These are phyloP conservation scores for Pinna nobilis DNA, from an alignment of 1,140 invertebrate genomes.

Conservation along the genomic window DNA sequence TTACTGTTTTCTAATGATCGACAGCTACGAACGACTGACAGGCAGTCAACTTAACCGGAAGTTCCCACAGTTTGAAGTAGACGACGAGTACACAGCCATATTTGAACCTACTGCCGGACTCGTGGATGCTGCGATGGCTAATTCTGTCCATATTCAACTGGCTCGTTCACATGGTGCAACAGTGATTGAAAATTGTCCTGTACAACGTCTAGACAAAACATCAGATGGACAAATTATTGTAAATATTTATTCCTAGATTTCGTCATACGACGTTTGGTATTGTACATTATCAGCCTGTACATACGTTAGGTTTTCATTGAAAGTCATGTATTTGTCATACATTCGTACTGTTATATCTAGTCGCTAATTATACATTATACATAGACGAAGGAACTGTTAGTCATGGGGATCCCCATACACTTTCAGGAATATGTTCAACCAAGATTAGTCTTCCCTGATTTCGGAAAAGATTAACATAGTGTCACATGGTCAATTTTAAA, in stretches of 20 bases:
- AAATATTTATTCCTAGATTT: slow-evolving; percentile 1
- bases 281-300: too few relatives aligned
- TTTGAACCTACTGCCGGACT: slow-evolving; percentile 65
- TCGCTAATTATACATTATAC: too few relatives aligned
- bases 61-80: slow-evolving; percentile 65
- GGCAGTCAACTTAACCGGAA: slow-evolving; percentile 37
- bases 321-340: too few relatives aligned
- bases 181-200: slow-evolving; percentile 63
- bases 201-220: slow-evolving; percentile 49
- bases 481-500: too few relatives aligned
- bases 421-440: too few relatives aligned
- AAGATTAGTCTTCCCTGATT: too few relatives aligned
- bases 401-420: too few relatives aligned
- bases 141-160: slow-evolving; percentile 67
- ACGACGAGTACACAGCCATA: slow-evolving; percentile 52
- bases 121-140: slow-evolving; percentile 66
- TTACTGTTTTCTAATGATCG: background rate
- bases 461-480: too few relatives aligned
- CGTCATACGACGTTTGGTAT: too few relatives aligned
- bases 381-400: too few relatives aligned
- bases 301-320: too few relatives aligned
- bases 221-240: slow-evolving; percentile 51
- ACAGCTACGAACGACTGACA: slow-evolving; percentile 57
- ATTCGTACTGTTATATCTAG: too few relatives aligned
- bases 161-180: slow-evolving; percentile 63